Evolutionary conservation across 2,888 invertebrate species (phyloP).

Genomic region (Xestia xanthographa): DNA sequence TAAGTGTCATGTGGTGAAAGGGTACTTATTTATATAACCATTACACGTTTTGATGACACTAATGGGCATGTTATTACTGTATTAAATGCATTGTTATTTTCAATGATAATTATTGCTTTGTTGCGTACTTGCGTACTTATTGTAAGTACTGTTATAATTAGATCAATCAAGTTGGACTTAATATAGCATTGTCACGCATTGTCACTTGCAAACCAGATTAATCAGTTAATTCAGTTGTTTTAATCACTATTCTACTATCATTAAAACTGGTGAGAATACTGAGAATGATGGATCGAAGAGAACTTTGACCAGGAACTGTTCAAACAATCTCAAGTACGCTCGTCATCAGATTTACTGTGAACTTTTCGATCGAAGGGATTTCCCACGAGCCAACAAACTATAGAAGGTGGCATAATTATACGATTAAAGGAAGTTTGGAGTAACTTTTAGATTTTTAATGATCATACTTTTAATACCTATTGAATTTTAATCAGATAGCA

Average conservation of each 20-base stretch:
- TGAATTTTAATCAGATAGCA: constrained; percentile 1
- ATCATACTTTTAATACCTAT: neutral
- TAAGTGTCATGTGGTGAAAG: constrained; percentile 19
- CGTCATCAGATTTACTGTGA: constrained; percentile 13
- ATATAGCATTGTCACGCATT: neutral
- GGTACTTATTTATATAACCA: constrained; percentile 21
- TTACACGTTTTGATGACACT: constrained; percentile 38
- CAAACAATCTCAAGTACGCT: neutral
- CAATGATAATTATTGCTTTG: constrained; percentile 13
- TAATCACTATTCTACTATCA: constrained; percentile 6
- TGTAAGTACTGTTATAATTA: constrained; percentile 28
- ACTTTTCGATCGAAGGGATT: constrained; percentile 9
- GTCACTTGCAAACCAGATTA: constrained; percentile 14
- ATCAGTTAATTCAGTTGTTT: constrained; percentile 15
- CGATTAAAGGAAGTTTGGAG: neutral
- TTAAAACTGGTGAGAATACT: constrained; percentile 5
- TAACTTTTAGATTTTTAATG: neutral
- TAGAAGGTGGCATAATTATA: neutral
- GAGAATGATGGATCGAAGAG: neutral
- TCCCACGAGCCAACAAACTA: constrained; percentile 7
- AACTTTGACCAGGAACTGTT: constrained; percentile 44
- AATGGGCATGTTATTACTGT: constrained; percentile 20
- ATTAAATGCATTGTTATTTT: constrained; percentile 38
- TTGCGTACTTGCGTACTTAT: constrained; percentile 12
- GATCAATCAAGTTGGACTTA: neutral